Evolutionary conservation across 2,113 vertebrate genomes (phyloP).

Genomic region (Sinocyclocheilus anshuiensis): DNA sequence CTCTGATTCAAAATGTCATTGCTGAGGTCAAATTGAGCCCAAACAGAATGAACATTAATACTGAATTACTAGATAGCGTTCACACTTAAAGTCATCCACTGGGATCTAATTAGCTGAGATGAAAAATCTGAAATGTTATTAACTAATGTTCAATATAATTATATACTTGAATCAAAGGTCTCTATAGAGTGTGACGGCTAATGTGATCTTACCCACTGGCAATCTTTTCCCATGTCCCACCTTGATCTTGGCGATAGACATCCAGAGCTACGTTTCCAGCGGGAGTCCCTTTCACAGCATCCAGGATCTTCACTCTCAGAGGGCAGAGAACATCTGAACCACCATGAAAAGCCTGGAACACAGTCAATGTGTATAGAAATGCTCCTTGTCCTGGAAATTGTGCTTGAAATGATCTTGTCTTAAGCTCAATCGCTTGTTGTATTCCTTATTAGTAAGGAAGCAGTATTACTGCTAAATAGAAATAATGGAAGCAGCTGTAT

Average conservation of each 20-base stretch:
- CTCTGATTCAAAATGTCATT: too few relatives aligned
- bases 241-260: constrained; percentile 74
- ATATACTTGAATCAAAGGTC: too few relatives aligned
- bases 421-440: not conserved
- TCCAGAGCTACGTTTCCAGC: constrained; percentile 77
- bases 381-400: not conserved
- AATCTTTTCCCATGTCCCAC: constrained; percentile 80
- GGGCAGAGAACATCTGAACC: constrained; percentile 81
- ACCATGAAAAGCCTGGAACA: constrained; percentile 67
- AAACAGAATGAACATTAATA: too few relatives aligned
- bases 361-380: not conserved
- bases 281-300: constrained; percentile 85
- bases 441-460: not conserved
- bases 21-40: too few relatives aligned
- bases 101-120: too few relatives aligned
- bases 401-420: not conserved
- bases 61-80: too few relatives aligned
- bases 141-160: too few relatives aligned
- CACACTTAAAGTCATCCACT: too few relatives aligned
- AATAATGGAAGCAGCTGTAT: not conserved
- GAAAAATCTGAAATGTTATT: too few relatives aligned
- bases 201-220: constrained; percentile 76
- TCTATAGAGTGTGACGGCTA: not conserved
- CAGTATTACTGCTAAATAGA: too few relatives aligned
- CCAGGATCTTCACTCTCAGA: constrained; percentile 89